Conservation (phyloP, 1,140 invertebrate genomes). For the Bicyclus anynana region DNA sequence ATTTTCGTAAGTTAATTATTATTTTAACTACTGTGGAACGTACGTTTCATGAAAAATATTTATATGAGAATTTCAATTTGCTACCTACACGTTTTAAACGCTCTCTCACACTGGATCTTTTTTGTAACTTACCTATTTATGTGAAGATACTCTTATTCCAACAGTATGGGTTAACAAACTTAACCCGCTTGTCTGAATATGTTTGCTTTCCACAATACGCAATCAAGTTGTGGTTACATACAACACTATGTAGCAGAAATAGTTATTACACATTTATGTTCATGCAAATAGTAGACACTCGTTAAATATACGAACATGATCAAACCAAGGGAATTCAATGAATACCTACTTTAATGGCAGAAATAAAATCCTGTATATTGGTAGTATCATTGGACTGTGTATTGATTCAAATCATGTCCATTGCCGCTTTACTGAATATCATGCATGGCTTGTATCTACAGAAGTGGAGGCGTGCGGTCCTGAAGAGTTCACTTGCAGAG, state of each 20-base stretch:
- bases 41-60: too few relatives aligned
- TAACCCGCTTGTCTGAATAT: conserved; percentile 2
- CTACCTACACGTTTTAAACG: too few relatives aligned
- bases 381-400: not conserved
- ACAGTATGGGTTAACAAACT: not conserved
- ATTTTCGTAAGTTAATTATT: not conserved
- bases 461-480: conserved; percentile 87
- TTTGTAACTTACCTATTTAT: not conserved
- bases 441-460: conserved; percentile 77
- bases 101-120: not conserved
- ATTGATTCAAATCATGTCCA: conserved; percentile 5
- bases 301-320: not conserved
- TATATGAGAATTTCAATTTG: too few relatives aligned
- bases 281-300: not conserved
- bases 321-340: not conserved
- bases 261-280: not conserved
- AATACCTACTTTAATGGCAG: not conserved
- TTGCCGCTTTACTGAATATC: conserved; percentile 8
- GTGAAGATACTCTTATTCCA: not conserved
- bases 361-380: not conserved
- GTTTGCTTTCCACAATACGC: conserved; percentile 16
- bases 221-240: conserved; percentile 15
- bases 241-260: not conserved
- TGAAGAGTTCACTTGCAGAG: conserved; percentile 92
- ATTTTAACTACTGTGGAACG: not conserved